phyloP scores from a whole-genome alignment of 2,113 vertebrate species.

The Solenodon paradoxus region DNA sequence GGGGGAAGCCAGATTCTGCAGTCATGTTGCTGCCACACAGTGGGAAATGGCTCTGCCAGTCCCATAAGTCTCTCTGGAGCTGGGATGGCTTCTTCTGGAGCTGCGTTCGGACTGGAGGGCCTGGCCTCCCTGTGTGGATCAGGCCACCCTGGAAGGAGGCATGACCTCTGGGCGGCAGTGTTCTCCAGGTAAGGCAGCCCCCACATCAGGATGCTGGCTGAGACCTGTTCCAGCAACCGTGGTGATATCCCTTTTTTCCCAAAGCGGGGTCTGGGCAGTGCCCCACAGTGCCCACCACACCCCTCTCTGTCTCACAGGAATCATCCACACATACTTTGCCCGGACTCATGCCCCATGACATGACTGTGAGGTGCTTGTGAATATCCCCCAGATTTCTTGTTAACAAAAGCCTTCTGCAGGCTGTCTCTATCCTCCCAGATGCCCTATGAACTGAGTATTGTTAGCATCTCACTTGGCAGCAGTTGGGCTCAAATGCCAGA shows the following conservation, averaged over 20 bases:
- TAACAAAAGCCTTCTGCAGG: not conserved
- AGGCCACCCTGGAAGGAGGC: not conserved
- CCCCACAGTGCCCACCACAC: not conserved
- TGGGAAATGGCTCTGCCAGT: not conserved
- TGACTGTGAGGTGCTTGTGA: not conserved
- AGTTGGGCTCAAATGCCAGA: not conserved
- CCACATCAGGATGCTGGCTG: not conserved
- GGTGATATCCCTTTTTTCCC: not conserved
- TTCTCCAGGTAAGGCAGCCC: not conserved
- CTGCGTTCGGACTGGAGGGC: rapidly evolving
- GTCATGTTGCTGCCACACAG: rapidly evolving
- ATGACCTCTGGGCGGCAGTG: not conserved
- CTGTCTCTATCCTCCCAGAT: not conserved
- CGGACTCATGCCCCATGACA: not conserved
- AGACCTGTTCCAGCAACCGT: rapidly evolving
- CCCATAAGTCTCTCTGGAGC: not conserved
- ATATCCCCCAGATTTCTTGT: not conserved
- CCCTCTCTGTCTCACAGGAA: not conserved
- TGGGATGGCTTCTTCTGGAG: not conserved
- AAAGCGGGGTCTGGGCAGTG: not conserved
- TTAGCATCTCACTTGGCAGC: not conserved
- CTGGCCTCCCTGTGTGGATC: too few species aligned
- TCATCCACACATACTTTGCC: not conserved
- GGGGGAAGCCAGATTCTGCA: not conserved
- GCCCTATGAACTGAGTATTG: not conserved